phyloP scores from a whole-genome alignment of 2,113 vertebrate genomes.

The Acrocephalus kingi region DNA sequence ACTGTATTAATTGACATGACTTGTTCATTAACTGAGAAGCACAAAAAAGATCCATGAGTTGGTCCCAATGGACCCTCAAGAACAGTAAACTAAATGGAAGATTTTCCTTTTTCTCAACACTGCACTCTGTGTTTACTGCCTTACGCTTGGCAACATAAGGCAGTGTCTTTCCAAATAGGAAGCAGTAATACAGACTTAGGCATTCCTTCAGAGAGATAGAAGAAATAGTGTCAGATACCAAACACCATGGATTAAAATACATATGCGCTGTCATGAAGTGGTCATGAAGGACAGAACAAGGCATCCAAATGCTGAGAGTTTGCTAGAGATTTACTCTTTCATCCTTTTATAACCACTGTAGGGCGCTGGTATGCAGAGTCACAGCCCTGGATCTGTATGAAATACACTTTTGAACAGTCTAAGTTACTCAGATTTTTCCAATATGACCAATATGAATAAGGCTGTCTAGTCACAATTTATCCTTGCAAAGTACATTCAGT shows the following conservation, averaged over 20 bases:
- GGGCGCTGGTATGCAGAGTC: background rate
- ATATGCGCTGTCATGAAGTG: background rate
- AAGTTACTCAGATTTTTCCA: background rate
- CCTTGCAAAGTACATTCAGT: background rate
- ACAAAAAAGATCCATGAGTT: background rate
- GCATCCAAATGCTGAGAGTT: background rate
- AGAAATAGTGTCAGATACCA: background rate
- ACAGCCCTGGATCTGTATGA: background rate
- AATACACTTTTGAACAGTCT: background rate
- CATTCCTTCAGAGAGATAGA: background rate
- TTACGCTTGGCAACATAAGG: background rate
- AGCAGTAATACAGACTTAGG: background rate
- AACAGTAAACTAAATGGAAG: background rate
- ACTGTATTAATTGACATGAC: background rate
- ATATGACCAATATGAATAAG: background rate
- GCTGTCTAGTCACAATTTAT: background rate
- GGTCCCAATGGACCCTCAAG: background rate
- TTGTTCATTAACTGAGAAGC: background rate
- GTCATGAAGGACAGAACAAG: background rate
- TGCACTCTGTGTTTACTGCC: background rate
- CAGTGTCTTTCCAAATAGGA: background rate
- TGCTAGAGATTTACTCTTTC: background rate
- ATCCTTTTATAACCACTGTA: background rate
- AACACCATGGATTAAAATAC: background rate
- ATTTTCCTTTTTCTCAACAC: background rate